phyloP scores from a whole-genome alignment of 30 jellyfish, hydroid and myxozoan genomes.

The Sanderia malayensis region DNA sequence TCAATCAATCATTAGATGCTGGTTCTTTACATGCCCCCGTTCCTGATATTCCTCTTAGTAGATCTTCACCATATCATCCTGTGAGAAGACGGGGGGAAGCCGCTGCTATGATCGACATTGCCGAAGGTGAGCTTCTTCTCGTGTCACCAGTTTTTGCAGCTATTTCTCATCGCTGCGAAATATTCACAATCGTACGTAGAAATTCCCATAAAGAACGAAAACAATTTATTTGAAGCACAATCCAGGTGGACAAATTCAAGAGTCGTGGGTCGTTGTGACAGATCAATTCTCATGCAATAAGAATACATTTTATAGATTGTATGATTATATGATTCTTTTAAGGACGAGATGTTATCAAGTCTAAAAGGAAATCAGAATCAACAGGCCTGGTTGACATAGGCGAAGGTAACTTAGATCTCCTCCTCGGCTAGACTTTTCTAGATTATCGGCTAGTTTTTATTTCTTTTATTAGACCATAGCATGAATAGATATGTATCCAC shows the following conservation, averaged over 20 bases:
- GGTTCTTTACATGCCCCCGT: slow-evolving; percentile 36
- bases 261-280: no score
- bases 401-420: slow-evolving; percentile 63
- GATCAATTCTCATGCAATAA: no score
- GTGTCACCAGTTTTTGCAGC: no score
- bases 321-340: slow-evolving; percentile 59
- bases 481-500: no score
- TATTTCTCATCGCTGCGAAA: no score
- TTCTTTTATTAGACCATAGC: slow-evolving; percentile 8
- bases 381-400: slow-evolving; percentile 76
- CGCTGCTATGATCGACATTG: slow-evolving; percentile 98
- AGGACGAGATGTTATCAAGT: slow-evolving; percentile 72
- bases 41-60: slow-evolving; percentile 18
- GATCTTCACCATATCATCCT: slow-evolving; percentile 83
- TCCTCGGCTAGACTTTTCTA: slow-evolving; percentile 60
- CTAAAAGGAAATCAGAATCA: slow-evolving; percentile 65
- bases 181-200: no score
- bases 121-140: slow-evolving; percentile 72
- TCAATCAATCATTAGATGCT: slow-evolving; percentile 47
- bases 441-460: slow-evolving; percentile 52
- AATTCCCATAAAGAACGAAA: no score
- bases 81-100: slow-evolving; percentile 99
- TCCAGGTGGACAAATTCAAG: no score
- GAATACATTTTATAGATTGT: no score
- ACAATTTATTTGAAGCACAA: no score